A percentile compares a stretch with the other conserved stretches of the same genome.
Conservation (phyloP, 64 coral and sea anemone species). For the Stichodactyla helianthus region DNA sequence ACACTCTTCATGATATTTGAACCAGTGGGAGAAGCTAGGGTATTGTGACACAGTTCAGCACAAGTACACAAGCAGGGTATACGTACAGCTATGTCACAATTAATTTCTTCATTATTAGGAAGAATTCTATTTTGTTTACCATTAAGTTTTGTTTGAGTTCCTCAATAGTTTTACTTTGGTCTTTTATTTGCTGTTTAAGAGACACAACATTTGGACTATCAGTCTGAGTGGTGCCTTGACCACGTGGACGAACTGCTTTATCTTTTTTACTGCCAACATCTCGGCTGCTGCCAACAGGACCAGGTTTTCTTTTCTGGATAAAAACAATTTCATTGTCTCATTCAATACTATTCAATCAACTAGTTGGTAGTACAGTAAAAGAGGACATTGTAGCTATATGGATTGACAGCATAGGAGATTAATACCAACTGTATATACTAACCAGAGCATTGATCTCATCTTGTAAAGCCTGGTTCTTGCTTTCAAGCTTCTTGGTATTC, state of each 20-base stretch:
- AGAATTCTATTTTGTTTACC: constrained; percentile 27
- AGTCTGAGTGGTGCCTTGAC: background rate
- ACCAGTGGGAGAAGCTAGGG: too few species aligned
- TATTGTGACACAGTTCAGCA: too few species aligned
- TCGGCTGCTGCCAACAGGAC: constrained; percentile 21
- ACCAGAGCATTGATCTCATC: constrained; percentile 77
- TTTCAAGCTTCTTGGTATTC: constrained; percentile 73
- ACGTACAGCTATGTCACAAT: too few species aligned
- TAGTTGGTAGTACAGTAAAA: too few species aligned
- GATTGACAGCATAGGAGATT: background rate
- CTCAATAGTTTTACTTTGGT: constrained; percentile 72
- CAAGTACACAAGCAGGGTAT: background rate
- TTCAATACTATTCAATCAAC: too few species aligned
- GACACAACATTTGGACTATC: constrained; percentile 59
- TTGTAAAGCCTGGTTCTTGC: constrained; percentile 63
- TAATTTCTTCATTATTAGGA: background rate
- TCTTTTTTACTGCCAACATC: constrained; percentile 31
- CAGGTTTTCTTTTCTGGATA: constrained; percentile 55
- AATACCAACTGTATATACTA: background rate
- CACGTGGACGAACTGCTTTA: constrained; percentile 18
- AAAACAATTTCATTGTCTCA: background rate
- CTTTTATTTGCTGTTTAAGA: constrained; percentile 71
- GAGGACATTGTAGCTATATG: too few species aligned
- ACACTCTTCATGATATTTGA: too few species aligned
- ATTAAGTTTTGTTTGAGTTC: constrained; percentile 90